A percentile compares a stretch with the other conserved stretches of the same genome.
phyloP scores from a whole-genome alignment of 2,113 vertebrate species.

The Otolemur garnettii region DNA sequence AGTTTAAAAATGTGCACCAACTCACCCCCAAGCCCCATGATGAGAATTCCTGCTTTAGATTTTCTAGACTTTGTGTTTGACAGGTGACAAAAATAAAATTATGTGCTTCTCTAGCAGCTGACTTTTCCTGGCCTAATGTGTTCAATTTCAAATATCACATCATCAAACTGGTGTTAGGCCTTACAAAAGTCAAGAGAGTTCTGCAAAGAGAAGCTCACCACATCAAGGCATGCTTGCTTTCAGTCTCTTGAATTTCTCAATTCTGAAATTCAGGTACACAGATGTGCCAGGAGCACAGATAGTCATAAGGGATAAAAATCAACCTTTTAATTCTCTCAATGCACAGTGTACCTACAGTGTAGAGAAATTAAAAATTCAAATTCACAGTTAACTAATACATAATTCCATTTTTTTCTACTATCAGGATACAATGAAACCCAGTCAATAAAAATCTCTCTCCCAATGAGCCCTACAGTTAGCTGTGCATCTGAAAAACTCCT shows the following conservation, averaged over 20 bases:
- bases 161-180: neutral
- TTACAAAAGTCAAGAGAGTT: neutral
- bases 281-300: neutral
- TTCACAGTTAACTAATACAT: neutral
- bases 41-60: neutral
- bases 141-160: constrained; percentile 6
- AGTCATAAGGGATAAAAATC: constrained; percentile 21
- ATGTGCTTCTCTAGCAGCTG: neutral
- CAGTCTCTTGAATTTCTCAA: neutral
- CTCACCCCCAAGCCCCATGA: too few relatives aligned
- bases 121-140: neutral
- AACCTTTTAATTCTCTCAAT: constrained; percentile 11
- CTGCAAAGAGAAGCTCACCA: neutral
- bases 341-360: neutral
- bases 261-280: neutral
- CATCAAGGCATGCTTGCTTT: neutral
- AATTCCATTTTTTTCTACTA: constrained; percentile 17
- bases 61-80: constrained; percentile 6
- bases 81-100: neutral
- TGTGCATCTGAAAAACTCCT: constrained; percentile 23
- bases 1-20: neutral
- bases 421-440: neutral
- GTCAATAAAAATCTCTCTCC: constrained; percentile 10
- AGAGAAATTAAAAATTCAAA: constrained; percentile 51
- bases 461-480: neutral